Percentiles rank a stretch among this genome's conserved stretches.
These are phyloP conservation scores for Platycheirus albimanus DNA, from an alignment of 2,888 invertebrate genomes.

Conservation along the genomic window DNA sequence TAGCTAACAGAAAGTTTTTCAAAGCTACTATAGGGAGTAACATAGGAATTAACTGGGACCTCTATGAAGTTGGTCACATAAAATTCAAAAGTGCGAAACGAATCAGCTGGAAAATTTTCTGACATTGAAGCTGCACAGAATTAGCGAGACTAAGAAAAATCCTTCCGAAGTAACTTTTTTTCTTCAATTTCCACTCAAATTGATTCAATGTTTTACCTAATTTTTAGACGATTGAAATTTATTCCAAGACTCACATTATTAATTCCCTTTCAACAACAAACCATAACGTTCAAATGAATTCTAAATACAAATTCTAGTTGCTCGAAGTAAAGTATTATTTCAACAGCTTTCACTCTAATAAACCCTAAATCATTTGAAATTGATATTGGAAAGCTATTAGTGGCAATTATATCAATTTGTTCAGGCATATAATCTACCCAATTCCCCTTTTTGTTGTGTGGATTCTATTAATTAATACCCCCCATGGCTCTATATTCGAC, in stretches of 20 bases:
- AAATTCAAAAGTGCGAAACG: no score
- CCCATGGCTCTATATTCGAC: not conserved
- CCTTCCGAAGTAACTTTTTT: no score
- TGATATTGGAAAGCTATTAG: slow-evolving; percentile 64
- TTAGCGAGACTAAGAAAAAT: no score
- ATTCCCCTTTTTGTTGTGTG: not conserved
- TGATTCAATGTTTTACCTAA: no score
- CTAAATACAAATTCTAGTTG: slow-evolving; percentile 28
- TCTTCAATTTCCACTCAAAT: no score
- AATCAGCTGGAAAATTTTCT: no score
- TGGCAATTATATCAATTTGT: slow-evolving; percentile 59
- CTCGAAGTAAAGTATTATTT: not conserved
- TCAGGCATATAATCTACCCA: slow-evolving; percentile 12
- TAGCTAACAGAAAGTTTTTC: no score
- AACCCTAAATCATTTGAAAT: slow-evolving; percentile 59
- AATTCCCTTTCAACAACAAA: not conserved
- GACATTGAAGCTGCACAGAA: no score
- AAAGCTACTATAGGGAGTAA: no score
- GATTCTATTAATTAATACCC: slow-evolving; percentile 48
- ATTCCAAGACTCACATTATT: not conserved
- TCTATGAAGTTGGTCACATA: no score
- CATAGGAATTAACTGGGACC: no score
- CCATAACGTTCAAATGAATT: slow-evolving; percentile 37
- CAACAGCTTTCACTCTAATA: slow-evolving; percentile 32
- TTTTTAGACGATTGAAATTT: no score